A percentile compares a stretch with the other conserved stretches of the same genome.
Evolutionary conservation across 1,140 invertebrate genomes (phyloP).

Genomic region (Drosophila asahinai): DNA sequence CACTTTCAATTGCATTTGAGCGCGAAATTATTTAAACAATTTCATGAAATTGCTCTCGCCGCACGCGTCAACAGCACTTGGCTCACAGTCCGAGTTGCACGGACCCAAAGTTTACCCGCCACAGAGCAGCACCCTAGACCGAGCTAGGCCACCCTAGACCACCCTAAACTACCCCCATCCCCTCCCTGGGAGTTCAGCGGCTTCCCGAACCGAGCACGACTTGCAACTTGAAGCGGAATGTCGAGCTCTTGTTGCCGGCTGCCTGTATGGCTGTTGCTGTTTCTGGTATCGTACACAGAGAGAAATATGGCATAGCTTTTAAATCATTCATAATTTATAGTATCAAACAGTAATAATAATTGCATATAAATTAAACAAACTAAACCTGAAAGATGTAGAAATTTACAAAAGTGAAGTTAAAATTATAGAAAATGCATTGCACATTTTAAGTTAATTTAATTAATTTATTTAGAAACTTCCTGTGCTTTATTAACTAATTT

Average conservation of each 20-base stretch:
- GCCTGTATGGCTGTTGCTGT: constrained; percentile 24
- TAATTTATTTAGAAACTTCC: background rate
- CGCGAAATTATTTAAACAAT: constrained; percentile 83
- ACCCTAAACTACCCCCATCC: background rate
- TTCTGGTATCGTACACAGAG: constrained; percentile 7
- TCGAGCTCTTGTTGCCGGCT: constrained; percentile 43
- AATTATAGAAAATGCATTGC: too few relatives aligned
- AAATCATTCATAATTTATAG: too few relatives aligned
- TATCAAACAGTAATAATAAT: too few relatives aligned
- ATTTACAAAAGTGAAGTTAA: too few relatives aligned
- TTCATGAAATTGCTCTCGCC: constrained; percentile 79
- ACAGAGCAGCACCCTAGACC: constrained; percentile 1
- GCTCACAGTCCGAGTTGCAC: constrained; percentile 57
- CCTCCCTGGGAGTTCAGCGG: constrained; percentile 10
- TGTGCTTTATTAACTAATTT: background rate
- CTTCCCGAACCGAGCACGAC: constrained; percentile 48
- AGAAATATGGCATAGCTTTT: background rate
- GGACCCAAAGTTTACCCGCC: constrained; percentile 52
- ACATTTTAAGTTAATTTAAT: background rate
- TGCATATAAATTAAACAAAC: too few relatives aligned
- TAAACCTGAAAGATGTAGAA: accelerated
- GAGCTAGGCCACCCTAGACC: background rate
- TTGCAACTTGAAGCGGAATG: constrained; percentile 63
- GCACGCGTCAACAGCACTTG: constrained; percentile 81
- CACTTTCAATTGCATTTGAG: constrained; percentile 82